A percentile compares a stretch with the other conserved stretches of the same genome.
phyloP scores from a whole-genome alignment of 2,888 invertebrate species.

The Xylophagus ater region DNA sequence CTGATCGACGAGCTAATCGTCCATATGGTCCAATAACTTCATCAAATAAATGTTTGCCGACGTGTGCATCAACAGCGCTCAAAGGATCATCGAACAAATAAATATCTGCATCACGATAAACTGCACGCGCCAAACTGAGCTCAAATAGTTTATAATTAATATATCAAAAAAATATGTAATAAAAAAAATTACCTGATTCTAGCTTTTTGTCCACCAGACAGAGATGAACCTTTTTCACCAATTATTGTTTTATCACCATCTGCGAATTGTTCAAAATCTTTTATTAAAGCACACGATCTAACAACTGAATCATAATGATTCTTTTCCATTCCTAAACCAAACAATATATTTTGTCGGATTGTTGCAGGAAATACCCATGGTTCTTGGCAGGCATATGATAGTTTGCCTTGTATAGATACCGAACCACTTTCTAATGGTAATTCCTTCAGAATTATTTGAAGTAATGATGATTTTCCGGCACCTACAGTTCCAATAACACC shows the following conservation, averaged over 20 bases:
- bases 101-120: conserved; percentile 49
- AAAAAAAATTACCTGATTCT: conserved; percentile 39
- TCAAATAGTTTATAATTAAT: not conserved
- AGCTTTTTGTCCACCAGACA: conserved; percentile 63
- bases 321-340: conserved; percentile 45
- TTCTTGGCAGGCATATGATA: conserved; percentile 73
- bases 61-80: conserved; percentile 62
- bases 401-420: conserved; percentile 49
- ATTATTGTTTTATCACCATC: conserved; percentile 47
- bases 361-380: conserved; percentile 73
- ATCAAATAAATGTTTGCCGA: conserved; percentile 57
- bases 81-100: conserved; percentile 66
- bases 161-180: not conserved
- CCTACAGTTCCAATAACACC: conserved; percentile 68
- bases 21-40: conserved; percentile 47
- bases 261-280: conserved; percentile 45
- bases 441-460: conserved; percentile 62
- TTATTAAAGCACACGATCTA: conserved; percentile 35
- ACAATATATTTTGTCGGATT: conserved; percentile 75
- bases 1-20: conserved; percentile 40
- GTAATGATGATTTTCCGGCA: conserved; percentile 57
- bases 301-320: conserved; percentile 35
- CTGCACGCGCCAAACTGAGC: conserved; percentile 20
- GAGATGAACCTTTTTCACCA: conserved; percentile 47
- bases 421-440: conserved; percentile 45